These are phyloP conservation scores for Mesoclemmys tuberculata DNA, from an alignment of 2,113 vertebrate genomes.

Conservation along the genomic window DNA sequence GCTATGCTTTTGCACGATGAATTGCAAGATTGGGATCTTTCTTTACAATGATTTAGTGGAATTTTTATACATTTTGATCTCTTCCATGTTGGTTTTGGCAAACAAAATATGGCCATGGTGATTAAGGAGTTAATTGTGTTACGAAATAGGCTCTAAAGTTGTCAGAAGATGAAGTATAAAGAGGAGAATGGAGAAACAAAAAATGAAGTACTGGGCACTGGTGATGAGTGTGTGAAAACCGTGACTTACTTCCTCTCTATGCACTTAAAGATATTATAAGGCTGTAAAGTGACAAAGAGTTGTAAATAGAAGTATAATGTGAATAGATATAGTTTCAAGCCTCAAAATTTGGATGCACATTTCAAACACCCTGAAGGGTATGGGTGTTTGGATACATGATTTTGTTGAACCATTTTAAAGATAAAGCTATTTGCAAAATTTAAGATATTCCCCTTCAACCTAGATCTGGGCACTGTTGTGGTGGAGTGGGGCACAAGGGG, in stretches of 20 bases:
- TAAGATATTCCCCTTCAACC: neutral
- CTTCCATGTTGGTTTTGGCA: neutral
- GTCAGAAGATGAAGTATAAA: neutral
- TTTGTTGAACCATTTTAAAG: neutral
- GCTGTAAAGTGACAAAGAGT: neutral
- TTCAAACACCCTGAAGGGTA: neutral
- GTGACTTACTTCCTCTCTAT: neutral
- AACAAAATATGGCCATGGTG: neutral
- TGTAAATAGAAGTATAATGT: neutral
- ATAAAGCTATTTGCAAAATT: neutral
- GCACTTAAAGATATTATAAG: neutral
- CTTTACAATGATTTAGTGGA: neutral
- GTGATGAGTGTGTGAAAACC: neutral
- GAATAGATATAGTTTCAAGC: neutral
- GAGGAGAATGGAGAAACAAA: neutral
- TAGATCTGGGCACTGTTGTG: too few species aligned
- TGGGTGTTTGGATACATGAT: neutral
- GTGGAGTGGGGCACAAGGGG: too few species aligned
- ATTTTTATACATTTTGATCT: neutral
- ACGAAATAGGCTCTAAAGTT: neutral
- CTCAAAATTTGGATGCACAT: neutral
- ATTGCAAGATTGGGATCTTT: neutral
- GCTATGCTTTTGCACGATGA: neutral
- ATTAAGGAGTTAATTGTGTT: neutral
- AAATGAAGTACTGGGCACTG: neutral